Conservation (phyloP, 2,113 vertebrate species). For the Felis catus region DNA sequence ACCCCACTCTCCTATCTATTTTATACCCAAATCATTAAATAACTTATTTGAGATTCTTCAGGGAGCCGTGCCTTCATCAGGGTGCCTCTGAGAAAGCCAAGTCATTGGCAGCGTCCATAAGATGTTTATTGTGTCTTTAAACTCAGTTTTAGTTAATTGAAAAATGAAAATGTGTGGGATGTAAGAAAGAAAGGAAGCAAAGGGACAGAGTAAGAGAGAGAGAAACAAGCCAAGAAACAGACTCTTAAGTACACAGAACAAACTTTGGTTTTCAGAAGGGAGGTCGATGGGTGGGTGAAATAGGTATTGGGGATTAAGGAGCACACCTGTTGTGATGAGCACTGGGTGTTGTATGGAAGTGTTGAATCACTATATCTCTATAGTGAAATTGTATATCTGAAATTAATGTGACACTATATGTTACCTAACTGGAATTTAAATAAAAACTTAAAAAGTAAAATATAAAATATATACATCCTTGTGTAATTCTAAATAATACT, state of each 20-base stretch:
- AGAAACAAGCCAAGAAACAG: background rate
- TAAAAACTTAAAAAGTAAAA: background rate
- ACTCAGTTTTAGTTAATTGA: background rate
- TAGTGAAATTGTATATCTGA: too few relatives aligned
- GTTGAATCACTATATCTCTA: background rate
- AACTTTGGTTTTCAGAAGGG: background rate
- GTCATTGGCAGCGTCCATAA: accelerated
- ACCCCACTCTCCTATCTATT: background rate
- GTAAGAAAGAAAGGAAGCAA: background rate
- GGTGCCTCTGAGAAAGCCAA: background rate
- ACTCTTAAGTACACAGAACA: background rate
- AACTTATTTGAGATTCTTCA: background rate
- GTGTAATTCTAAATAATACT: background rate
- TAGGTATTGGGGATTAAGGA: background rate
- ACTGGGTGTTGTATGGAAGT: background rate
- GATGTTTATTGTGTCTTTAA: background rate
- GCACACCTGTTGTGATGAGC: background rate
- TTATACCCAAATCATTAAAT: background rate
- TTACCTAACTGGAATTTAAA: background rate
- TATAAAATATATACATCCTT: background rate
- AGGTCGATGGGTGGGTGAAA: background rate
- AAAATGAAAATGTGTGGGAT: background rate
- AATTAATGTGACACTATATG: background rate
- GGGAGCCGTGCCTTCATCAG: background rate
- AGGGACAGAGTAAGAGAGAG: background rate